These are phyloP conservation scores for Epizoanthus scotinus DNA, from an alignment of 92 coral and sea anemone species.

Conservation along the genomic window DNA sequence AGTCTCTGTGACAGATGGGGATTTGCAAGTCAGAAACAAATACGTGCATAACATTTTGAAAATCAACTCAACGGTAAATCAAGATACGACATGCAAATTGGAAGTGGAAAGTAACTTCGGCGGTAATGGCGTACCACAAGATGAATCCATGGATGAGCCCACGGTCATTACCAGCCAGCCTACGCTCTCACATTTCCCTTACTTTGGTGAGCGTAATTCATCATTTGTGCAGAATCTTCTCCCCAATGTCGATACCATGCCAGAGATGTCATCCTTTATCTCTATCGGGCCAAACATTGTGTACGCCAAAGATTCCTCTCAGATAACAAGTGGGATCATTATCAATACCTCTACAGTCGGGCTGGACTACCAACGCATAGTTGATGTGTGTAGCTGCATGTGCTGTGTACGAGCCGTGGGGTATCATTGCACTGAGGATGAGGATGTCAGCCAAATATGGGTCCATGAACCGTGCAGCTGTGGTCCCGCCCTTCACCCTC, in stretches of 20 bases:
- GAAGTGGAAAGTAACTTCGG: no score
- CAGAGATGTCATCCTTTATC: not conserved
- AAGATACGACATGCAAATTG: no score
- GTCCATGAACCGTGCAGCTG: constrained; percentile 3
- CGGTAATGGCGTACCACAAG: no score
- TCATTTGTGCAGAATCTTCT: not conserved
- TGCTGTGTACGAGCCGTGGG: constrained; percentile 9
- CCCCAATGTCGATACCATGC: not conserved
- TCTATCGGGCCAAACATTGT: not conserved
- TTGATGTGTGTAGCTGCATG: constrained; percentile 25
- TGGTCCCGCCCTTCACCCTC: not conserved
- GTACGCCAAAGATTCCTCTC: not conserved
- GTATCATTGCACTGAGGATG: constrained; percentile 12
- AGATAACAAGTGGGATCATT: not conserved
- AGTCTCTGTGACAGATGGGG: no score
- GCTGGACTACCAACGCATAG: not conserved
- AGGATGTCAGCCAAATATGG: not conserved
- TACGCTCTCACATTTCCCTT: not conserved
- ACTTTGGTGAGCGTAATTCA: not conserved
- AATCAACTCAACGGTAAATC: no score
- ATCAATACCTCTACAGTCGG: not conserved
- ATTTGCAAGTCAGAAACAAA: no score
- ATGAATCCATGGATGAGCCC: not conserved
- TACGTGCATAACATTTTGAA: no score
- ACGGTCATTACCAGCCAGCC: constrained; percentile 4